These are phyloP conservation scores for Megaustenia siamemsis DNA, from an alignment of 2,888 invertebrate genomes.

Conservation along the genomic window DNA sequence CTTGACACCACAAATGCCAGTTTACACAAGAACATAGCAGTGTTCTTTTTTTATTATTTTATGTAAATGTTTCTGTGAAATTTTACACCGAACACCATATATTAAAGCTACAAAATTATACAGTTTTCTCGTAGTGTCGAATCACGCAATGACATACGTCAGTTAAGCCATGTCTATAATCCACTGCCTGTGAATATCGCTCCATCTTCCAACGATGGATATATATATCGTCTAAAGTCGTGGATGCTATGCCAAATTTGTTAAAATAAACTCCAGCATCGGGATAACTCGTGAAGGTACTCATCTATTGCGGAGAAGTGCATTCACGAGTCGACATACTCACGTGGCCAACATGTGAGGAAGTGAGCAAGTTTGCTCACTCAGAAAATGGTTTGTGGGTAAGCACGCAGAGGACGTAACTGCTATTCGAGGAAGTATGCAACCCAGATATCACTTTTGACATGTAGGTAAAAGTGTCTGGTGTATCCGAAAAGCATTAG, in stretches of 20 bases:
- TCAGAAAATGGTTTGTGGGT: neutral
- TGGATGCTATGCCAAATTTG: neutral
- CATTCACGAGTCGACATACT: slow-evolving; percentile 10
- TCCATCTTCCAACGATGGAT: neutral
- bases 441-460: neutral
- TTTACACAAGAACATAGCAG: too few relatives aligned
- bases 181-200: neutral
- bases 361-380: neutral
- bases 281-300: neutral
- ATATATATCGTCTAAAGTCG: neutral
- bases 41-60: too few relatives aligned
- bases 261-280: neutral
- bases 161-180: neutral
- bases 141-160: neutral
- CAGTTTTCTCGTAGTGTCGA: too few relatives aligned
- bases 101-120: too few relatives aligned
- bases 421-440: neutral
- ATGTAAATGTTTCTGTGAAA: too few relatives aligned
- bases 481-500: neutral
- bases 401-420: slow-evolving; percentile 1
- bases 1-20: too few relatives aligned
- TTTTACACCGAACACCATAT: too few relatives aligned
- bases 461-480: neutral
- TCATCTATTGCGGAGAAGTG: neutral
- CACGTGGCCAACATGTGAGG: slow-evolving; percentile 10